phyloP scores from a whole-genome alignment of 2,113 vertebrate genomes.

The Actinemys pallida region DNA sequence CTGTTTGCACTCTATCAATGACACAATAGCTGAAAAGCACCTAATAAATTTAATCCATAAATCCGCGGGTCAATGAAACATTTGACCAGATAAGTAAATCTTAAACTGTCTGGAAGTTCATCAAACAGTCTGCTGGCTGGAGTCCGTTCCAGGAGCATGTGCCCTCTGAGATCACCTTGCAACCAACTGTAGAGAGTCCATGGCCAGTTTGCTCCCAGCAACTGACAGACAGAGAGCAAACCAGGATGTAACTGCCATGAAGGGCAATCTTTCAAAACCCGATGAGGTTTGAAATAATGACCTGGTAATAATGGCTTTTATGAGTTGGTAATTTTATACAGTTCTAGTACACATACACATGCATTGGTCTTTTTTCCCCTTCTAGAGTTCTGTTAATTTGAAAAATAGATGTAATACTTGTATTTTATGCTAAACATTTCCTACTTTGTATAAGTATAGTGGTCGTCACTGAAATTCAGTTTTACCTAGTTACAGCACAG shows the following conservation, averaged over 20 bases:
- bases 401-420: not conserved
- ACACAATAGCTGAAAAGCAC: not conserved
- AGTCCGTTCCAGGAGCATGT: conserved; percentile 65
- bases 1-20: not conserved
- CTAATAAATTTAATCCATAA: not conserved
- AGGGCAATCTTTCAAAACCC: conserved; percentile 57
- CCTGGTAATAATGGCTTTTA: conserved; percentile 30
- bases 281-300: conserved; percentile 55
- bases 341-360: not conserved
- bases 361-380: fast-evolving
- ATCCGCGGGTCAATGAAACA: conserved; percentile 9
- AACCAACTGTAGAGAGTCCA: conserved; percentile 23
- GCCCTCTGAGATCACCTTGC: conserved; percentile 65
- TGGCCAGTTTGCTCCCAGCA: conserved; percentile 53
- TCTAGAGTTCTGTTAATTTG: not conserved
- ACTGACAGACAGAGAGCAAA: conserved; percentile 50
- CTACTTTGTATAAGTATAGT: not conserved
- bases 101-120: conserved; percentile 37
- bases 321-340: conserved; percentile 4
- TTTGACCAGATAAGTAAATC: conserved; percentile 11
- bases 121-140: conserved; percentile 63
- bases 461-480: not conserved
- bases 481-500: not conserved
- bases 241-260: conserved; percentile 65
- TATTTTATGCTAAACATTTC: not conserved